Evolutionary conservation across 2,113 vertebrate genomes (phyloP), one percentile per base, ranked within the genome.

Genomic region (Pungitius pungitius): DNA sequence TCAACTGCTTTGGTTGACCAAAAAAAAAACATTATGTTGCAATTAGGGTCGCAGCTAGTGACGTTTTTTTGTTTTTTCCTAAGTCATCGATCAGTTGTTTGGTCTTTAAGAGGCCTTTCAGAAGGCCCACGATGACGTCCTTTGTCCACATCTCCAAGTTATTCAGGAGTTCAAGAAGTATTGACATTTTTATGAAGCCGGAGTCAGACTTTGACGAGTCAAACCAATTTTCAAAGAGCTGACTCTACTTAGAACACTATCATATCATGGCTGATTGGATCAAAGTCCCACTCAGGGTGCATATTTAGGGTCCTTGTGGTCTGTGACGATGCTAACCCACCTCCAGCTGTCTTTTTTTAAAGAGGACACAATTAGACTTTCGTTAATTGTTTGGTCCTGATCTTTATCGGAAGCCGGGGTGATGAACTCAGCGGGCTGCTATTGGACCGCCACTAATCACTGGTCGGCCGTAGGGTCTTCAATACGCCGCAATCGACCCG

Each of bases 371-470:
- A 63, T 47, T 45, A 63, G 61, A 63, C 61, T 33, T 63, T 47
- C 61, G 30, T 63, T 63, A 63, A 63, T 63, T 47, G 61, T 47
- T 63, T 7, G 26, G 15, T 27, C 24, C 60, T 62, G 60, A 45
- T 63, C 26, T 47, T 63, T 85, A 90, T 92, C 69, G 90, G 91
- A 90, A 62, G 43, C 24, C 33, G 27, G 67, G 73, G 69, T 93
- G 91, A 93, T 92, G 88, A 93, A 93, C 85, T 90, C 80, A 3
- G 66, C 62, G 59, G 70, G 26, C 75, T 84, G 85, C 87, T 85
- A 84, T 86, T 77, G 67, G 76, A 71, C 75, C 69, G 20, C 69
- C 78, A 45, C 85, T 90, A 85, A 88, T 91, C 86, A 86, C 78
- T 75, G 74, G 87, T 89, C 84, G 66, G 83, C 61, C 77, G 83